Evolutionary conservation across 2,888 invertebrate species (phyloP).

Genomic region (Frankliniella fusca): DNA sequence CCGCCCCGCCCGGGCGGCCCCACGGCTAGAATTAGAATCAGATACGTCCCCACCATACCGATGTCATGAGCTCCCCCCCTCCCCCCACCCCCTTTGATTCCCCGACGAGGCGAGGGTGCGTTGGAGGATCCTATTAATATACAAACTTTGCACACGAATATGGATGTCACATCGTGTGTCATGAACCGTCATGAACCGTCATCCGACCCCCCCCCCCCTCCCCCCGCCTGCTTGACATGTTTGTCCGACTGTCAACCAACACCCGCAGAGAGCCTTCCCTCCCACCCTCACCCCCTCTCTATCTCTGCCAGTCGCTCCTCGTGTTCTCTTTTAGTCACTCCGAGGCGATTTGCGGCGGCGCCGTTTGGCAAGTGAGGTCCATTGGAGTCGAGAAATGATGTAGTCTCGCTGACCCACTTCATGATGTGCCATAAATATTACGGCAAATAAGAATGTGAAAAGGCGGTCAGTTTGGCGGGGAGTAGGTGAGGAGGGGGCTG

Average conservation of each 20-base stretch:
- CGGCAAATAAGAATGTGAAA: not conserved
- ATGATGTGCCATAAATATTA: not conserved
- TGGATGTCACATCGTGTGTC: not conserved
- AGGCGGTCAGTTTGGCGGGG: not conserved
- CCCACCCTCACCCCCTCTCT: not conserved
- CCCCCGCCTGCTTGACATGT: not conserved
- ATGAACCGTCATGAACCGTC: not conserved
- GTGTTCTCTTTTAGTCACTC: not conserved
- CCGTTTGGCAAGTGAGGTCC: not conserved
- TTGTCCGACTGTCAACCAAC: not conserved
- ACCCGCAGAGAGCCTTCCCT: not conserved
- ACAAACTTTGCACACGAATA: slow-evolving; percentile 5
- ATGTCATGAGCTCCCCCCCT: too few species aligned
- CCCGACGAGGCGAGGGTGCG: not conserved
- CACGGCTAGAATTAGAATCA: slow-evolving; percentile 20
- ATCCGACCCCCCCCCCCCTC: not conserved
- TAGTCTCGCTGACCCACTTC: too few species aligned
- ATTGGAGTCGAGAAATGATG: too few species aligned
- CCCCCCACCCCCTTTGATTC: too few species aligned
- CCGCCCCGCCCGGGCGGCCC: not conserved
- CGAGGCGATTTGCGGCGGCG: not conserved
- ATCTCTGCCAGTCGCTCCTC: not conserved
- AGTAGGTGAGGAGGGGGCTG: too few species aligned
- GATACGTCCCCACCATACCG: slow-evolving; percentile 1
- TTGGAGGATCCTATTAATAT: slow-evolving; percentile 1